Evolutionary conservation across 1,140 invertebrate species (phyloP).

Genomic region (Caenorhabditis remanei): DNA sequence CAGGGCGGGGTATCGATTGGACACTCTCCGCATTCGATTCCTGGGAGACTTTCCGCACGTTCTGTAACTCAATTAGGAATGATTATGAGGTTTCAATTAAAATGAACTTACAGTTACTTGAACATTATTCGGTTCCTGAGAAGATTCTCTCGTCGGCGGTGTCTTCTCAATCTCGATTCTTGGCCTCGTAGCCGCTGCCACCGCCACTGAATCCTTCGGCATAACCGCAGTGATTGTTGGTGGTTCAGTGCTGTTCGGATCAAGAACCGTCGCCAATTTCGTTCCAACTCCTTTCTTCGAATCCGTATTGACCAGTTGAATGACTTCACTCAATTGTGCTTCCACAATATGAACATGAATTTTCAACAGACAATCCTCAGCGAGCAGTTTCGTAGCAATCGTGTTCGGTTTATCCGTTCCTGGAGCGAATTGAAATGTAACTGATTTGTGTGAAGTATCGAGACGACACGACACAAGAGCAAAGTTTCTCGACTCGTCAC

Average conservation of each 20-base stretch:
- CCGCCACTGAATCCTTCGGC: background rate
- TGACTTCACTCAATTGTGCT: constrained; percentile 72
- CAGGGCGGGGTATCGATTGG: constrained; percentile 8
- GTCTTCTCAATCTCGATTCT: constrained; percentile 18
- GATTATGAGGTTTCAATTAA: background rate
- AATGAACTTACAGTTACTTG: constrained; percentile 29
- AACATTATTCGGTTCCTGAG: constrained; percentile 16
- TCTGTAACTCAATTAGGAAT: background rate
- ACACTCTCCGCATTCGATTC: constrained; percentile 16
- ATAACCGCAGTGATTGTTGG: constrained; percentile 12
- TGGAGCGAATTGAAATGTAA: constrained; percentile 75
- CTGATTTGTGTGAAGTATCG: constrained; percentile 75
- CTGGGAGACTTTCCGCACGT: constrained; percentile 18
- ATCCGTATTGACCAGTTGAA: constrained; percentile 70
- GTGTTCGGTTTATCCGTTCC: constrained; percentile 71
- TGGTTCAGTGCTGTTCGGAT: constrained; percentile 54
- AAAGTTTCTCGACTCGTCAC: constrained; percentile 66
- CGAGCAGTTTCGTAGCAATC: constrained; percentile 71
- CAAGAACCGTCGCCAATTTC: constrained; percentile 68
- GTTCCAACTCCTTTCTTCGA: constrained; percentile 71
- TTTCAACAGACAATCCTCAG: constrained; percentile 72
- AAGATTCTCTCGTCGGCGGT: background rate
- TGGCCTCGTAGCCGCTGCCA: background rate
- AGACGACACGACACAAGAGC: constrained; percentile 74
- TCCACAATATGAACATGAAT: constrained; percentile 67